phyloP scores from a whole-genome alignment of 2,113 vertebrate genomes.

The Trematomus loennbergii region DNA sequence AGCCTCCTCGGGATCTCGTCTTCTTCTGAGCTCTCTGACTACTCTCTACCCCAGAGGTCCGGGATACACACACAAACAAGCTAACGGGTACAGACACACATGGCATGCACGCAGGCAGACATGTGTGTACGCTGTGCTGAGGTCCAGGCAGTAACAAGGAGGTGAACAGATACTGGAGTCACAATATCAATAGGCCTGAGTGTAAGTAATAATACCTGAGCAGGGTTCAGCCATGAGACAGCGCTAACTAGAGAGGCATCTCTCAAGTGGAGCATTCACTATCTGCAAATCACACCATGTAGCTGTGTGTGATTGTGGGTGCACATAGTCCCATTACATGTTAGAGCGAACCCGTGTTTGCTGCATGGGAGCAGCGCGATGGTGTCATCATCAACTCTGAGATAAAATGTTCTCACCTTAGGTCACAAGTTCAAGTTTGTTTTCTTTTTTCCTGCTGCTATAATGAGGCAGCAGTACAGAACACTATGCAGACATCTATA shows the following conservation, averaged over 20 bases:
- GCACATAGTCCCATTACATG: slow-evolving; percentile 61
- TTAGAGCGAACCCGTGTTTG: slow-evolving; percentile 48
- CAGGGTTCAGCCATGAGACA: slow-evolving; percentile 71
- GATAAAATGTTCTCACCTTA: slow-evolving; percentile 69
- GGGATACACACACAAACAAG: slow-evolving; percentile 14
- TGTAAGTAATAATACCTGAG: slow-evolving; percentile 76
- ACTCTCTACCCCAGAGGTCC: slow-evolving; percentile 68
- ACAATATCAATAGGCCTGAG: slow-evolving; percentile 80
- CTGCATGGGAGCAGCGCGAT: slow-evolving; percentile 53
- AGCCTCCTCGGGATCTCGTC: slow-evolving; percentile 71
- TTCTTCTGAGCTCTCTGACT: slow-evolving; percentile 68
- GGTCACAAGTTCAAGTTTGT: slow-evolving; percentile 79
- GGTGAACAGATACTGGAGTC: slow-evolving; percentile 78
- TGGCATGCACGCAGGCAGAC: slow-evolving; percentile 64
- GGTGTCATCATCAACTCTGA: slow-evolving; percentile 72
- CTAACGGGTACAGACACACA: neutral
- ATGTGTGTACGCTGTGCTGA: slow-evolving; percentile 42
- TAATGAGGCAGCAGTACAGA: slow-evolving; percentile 75
- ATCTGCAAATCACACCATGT: slow-evolving; percentile 76
- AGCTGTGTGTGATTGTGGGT: slow-evolving; percentile 31
- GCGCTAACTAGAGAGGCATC: slow-evolving; percentile 78
- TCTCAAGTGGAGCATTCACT: slow-evolving; percentile 80
- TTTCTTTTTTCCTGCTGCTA: slow-evolving; percentile 34
- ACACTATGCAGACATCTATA: slow-evolving; percentile 69
- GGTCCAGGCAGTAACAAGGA: slow-evolving; percentile 78